Evolutionary conservation across 2,888 invertebrate species (phyloP).

Genomic region (Aradus depressus): DNA sequence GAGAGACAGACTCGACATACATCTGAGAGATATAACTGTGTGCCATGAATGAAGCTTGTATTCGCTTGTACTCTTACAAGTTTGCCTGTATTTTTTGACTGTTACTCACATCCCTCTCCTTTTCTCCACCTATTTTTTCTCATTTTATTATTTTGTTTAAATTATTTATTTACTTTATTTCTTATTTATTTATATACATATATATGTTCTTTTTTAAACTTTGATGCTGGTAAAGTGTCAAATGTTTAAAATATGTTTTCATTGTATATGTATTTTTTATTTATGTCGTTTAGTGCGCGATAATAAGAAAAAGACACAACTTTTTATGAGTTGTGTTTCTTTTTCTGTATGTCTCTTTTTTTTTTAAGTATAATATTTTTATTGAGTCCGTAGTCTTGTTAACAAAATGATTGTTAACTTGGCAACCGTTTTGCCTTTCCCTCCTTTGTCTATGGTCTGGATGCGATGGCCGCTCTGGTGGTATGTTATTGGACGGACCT

Average conservation of each 20-base stretch:
- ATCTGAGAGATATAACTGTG: too few species aligned
- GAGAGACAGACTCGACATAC: too few species aligned
- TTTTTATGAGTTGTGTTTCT: conserved; percentile 14
- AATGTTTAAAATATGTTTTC: too few species aligned
- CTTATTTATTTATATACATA: conserved; percentile 6
- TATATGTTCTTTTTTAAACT: conserved; percentile 6
- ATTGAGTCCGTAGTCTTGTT: conserved; percentile 27
- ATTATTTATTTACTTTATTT: background rate
- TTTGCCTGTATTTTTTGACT: conserved; percentile 3
- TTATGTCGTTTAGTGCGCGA: conserved; percentile 9
- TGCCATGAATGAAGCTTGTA: too few species aligned
- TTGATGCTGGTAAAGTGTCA: too few species aligned
- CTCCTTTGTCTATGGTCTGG: conserved; percentile 50
- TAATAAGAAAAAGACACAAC: conserved; percentile 15
- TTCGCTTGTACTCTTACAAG: too few species aligned
- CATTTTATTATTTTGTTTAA: conserved; percentile 2
- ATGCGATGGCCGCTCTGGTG: conserved; percentile 40
- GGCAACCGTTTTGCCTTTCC: conserved; percentile 54
- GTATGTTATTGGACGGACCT: conserved; percentile 16
- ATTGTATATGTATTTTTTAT: conserved; percentile 1
- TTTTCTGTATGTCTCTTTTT: conserved; percentile 15
- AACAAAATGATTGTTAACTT: conserved; percentile 43
- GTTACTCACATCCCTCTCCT: background rate
- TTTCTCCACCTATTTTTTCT: background rate
- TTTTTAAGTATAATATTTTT: conserved; percentile 23